These are phyloP conservation scores for Syritta pipiens DNA, from an alignment of 2,888 invertebrate genomes.

Conservation along the genomic window DNA sequence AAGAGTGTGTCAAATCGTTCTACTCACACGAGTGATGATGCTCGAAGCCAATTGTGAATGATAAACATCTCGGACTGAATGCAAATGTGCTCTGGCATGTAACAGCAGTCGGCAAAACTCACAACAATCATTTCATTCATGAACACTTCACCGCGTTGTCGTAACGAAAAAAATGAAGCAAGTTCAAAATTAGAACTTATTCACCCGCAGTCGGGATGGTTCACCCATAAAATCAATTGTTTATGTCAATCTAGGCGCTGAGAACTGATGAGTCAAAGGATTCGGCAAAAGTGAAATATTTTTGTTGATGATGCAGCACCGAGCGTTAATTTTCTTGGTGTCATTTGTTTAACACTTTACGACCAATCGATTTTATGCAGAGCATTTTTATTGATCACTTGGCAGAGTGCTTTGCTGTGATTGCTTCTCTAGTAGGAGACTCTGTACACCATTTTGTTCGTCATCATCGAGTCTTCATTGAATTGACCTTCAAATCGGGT, in stretches of 20 bases:
- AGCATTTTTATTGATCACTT: neutral
- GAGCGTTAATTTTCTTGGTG: too few relatives aligned
- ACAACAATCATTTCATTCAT: too few relatives aligned
- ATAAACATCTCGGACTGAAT: too few relatives aligned
- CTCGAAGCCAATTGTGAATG: too few relatives aligned
- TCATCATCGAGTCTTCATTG: neutral
- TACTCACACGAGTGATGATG: neutral
- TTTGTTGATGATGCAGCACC: neutral
- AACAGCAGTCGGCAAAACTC: too few relatives aligned
- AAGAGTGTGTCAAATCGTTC: conserved; percentile 16
- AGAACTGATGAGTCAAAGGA: conserved; percentile 41
- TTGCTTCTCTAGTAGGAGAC: neutral
- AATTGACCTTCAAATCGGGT: neutral
- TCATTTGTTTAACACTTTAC: neutral
- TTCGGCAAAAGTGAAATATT: neutral
- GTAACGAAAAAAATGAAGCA: too few relatives aligned
- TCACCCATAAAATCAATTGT: conserved; percentile 32
- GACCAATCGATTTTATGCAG: neutral
- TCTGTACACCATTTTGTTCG: too few relatives aligned
- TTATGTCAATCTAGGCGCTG: conserved; percentile 36
- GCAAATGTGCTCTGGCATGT: too few relatives aligned
- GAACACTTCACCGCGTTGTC: too few relatives aligned
- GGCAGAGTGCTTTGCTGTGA: neutral
- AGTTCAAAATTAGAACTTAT: neutral
- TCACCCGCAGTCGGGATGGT: neutral